phyloP scores from a whole-genome alignment of 2,888 invertebrate species.

The Acleris laterana region DNA sequence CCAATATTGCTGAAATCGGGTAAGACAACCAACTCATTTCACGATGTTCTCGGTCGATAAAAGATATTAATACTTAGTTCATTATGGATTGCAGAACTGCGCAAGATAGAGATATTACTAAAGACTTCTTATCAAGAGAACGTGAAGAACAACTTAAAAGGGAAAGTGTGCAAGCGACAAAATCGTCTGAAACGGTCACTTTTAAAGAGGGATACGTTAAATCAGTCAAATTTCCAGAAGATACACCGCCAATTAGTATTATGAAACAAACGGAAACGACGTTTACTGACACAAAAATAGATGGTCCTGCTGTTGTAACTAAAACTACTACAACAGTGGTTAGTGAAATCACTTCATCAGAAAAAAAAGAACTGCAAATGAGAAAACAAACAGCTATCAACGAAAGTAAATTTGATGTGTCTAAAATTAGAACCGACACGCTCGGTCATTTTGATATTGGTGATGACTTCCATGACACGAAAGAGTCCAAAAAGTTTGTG shows the following conservation, averaged over 20 bases:
- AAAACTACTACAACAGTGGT: slow-evolving; percentile 49
- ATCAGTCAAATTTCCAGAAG: slow-evolving; percentile 37
- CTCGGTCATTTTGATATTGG: slow-evolving; percentile 68
- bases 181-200: slow-evolving; percentile 38
- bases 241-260: slow-evolving; percentile 46
- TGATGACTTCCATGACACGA: slow-evolving; percentile 51
- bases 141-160: slow-evolving; percentile 69
- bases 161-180: slow-evolving; percentile 49
- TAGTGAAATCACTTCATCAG: slow-evolving; percentile 45
- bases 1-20: slow-evolving; percentile 79
- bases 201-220: slow-evolving; percentile 41
- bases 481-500: slow-evolving; percentile 54
- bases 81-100: slow-evolving; percentile 51
- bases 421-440: slow-evolving; percentile 74
- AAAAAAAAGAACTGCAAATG: slow-evolving; percentile 48
- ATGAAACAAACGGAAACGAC: slow-evolving; percentile 57
- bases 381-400: slow-evolving; percentile 44
- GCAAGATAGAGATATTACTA: slow-evolving; percentile 61
- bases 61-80: neutral
- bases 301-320: slow-evolving; percentile 47
- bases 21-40: slow-evolving; percentile 45
- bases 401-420: slow-evolving; percentile 68
- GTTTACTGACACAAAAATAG: slow-evolving; percentile 49
- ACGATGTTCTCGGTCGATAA: neutral
- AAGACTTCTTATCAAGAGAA: slow-evolving; percentile 67